Evolutionary conservation across 2,797 vertebrate species (phyloP).

Genomic region (Crenuchus spilurus): DNA sequence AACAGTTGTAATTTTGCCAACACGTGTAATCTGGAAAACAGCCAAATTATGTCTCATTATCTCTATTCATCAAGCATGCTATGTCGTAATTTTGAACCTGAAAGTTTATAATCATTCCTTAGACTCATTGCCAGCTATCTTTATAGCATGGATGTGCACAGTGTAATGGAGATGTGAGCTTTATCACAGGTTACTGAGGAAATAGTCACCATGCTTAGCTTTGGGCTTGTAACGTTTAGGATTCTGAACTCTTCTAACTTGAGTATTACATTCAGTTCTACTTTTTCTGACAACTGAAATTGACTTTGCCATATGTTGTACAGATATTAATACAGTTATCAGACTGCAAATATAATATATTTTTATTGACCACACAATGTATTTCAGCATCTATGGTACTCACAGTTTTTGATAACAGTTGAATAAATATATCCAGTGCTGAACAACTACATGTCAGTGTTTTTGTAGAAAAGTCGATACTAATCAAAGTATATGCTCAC

Average conservation of each 20-base stretch:
- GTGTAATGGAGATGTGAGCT: not conserved
- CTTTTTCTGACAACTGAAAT: slow-evolving; percentile 47
- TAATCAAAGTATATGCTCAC: too few species aligned
- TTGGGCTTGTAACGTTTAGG: slow-evolving; percentile 8
- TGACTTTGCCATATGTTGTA: slow-evolving; percentile 57
- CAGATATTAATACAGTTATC: slow-evolving; percentile 72
- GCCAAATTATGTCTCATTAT: slow-evolving; percentile 4
- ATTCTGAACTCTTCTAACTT: slow-evolving; percentile 13
- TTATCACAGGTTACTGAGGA: not conserved
- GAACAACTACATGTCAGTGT: slow-evolving; percentile 5
- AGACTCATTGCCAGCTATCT: not conserved
- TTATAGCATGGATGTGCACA: not conserved
- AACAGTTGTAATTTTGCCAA: not conserved
- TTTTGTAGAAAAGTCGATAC: not conserved
- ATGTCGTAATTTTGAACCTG: not conserved
- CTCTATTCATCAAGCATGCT: not conserved
- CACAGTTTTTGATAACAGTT: slow-evolving; percentile 63
- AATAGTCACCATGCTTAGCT: not conserved
- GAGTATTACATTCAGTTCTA: slow-evolving; percentile 34
- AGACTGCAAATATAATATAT: slow-evolving; percentile 81
- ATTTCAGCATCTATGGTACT: slow-evolving; percentile 76
- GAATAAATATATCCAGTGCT: slow-evolving; percentile 68
- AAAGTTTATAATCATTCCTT: not conserved
- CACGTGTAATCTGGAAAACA: not conserved
- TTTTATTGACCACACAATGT: slow-evolving; percentile 75